Evolutionary conservation across 64 coral and sea anemone genomes (phyloP), one percentile per base, ranked within the genome.

Genomic region (Stichodactyla helianthus): DNA sequence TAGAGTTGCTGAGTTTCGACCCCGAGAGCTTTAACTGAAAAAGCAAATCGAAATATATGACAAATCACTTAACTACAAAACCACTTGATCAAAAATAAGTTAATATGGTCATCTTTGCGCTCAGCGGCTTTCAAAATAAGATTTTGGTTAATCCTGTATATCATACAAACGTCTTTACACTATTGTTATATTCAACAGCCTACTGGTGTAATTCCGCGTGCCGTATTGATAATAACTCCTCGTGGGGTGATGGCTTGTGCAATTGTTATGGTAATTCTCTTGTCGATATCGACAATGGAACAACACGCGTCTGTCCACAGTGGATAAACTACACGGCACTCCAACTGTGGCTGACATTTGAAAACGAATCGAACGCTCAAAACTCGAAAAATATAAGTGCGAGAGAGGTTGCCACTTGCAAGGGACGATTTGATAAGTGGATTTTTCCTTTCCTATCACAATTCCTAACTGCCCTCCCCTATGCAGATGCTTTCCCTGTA

Each of bases 261-360:
- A 20, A 89, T 96, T 96, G 90, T 96, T 85, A 96, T 96, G 91
- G 52, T 84, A 96, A 96, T 96, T 86, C 71, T 88, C 88, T 87
- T 93, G 94, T 93, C 88, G 65, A 44, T 44, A 68, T 78, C 67
- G 52, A 92, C 91, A 93, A 96, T 87, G 52, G 54, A 44, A 64
- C 71, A 55, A 87, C 55, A 93, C 83, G 83, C 83, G 83, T 84
- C 83, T 55, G 53, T 25, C 78, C 35, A 52, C 25, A 74, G 68
- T 74, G 25, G 78, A 81, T 81, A 81, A 81, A 81, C 78, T 81
- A 51, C 78, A 52, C 50, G 15, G 11, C 77, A 79, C 77, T 79
- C 78, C 78, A 74, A 74, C 68, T 74, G 68, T 74, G 26, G 68
- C 4, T 74, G 68, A 74, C 68, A 74, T 74, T 74, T 74, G 26